Percentiles rank a stretch among this genome's conserved stretches.
Evolutionary conservation across 2,888 invertebrate genomes (phyloP).

Genomic region (Esperia sulphurella): DNA sequence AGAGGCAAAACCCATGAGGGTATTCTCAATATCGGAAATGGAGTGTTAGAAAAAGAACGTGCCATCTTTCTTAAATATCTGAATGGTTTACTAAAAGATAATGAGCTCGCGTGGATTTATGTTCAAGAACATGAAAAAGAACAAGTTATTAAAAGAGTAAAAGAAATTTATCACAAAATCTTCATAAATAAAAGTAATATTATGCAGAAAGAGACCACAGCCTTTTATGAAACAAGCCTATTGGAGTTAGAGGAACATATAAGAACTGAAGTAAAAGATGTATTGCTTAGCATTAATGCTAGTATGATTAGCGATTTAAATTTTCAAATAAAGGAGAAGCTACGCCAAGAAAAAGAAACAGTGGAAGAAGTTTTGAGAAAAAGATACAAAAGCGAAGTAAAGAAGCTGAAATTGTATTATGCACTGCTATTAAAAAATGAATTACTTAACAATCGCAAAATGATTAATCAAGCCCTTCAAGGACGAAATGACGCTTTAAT

Average conservation of each 20-base stretch:
- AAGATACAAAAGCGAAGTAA: slow-evolving; percentile 40
- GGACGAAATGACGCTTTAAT: slow-evolving; percentile 58
- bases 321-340: slow-evolving; percentile 45
- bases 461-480: slow-evolving; percentile 41
- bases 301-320: slow-evolving; percentile 50
- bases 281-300: slow-evolving; percentile 40
- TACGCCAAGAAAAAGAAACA: slow-evolving; percentile 40
- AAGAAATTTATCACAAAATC: slow-evolving; percentile 40
- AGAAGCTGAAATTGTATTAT: slow-evolving; percentile 57
- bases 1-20: slow-evolving; percentile 64
- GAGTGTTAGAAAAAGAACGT: slow-evolving; percentile 42
- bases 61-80: slow-evolving; percentile 37
- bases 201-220: slow-evolving; percentile 47
- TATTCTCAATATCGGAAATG: slow-evolving; percentile 57
- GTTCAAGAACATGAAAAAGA: slow-evolving; percentile 48
- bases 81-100: slow-evolving; percentile 39
- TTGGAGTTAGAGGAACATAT: slow-evolving; percentile 54
- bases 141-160: slow-evolving; percentile 41
- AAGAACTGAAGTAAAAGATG: slow-evolving; percentile 40
- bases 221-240: slow-evolving; percentile 56
- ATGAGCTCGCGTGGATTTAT: slow-evolving; percentile 54
- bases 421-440: slow-evolving; percentile 53
- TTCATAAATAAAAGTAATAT: slow-evolving; percentile 47
- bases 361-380: slow-evolving; percentile 40
- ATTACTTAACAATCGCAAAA: slow-evolving; percentile 33